A percentile compares a stretch with the other conserved stretches of the same genome.
phyloP scores from a whole-genome alignment of 2,888 invertebrate genomes.

The Ligdia adustata region DNA sequence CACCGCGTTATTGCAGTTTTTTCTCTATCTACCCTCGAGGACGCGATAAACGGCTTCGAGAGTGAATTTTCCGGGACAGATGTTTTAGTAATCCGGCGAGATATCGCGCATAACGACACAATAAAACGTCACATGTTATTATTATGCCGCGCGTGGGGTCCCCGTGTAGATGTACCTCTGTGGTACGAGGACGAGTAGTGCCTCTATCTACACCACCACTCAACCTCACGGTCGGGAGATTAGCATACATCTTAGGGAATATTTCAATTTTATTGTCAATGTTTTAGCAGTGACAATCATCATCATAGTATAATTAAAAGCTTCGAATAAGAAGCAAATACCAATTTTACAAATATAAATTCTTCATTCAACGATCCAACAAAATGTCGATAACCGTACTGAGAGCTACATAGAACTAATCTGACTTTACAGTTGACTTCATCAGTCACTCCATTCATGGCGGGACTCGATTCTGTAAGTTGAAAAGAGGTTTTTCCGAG shows the following conservation, averaged over 20 bases:
- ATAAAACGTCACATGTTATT: slow-evolving; percentile 74
- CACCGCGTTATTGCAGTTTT: slow-evolving; percentile 82
- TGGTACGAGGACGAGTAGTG: too few relatives aligned
- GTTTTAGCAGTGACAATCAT: too few relatives aligned
- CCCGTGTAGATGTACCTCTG: slow-evolving; percentile 16
- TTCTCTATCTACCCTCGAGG: slow-evolving; percentile 78
- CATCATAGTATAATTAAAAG: too few relatives aligned
- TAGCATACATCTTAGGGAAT: too few relatives aligned
- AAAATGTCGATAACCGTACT: background rate
- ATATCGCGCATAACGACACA: slow-evolving; percentile 53
- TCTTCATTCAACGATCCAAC: too few relatives aligned
- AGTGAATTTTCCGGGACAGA: slow-evolving; percentile 83
- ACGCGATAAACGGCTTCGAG: slow-evolving; percentile 69
- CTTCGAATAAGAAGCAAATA: too few relatives aligned
- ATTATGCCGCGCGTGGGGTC: slow-evolving; percentile 45
- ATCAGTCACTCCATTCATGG: slow-evolving; percentile 45
- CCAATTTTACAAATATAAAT: too few relatives aligned
- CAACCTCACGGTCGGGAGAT: too few relatives aligned
- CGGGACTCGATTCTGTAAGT: slow-evolving; percentile 42
- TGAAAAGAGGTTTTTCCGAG: slow-evolving; percentile 48
- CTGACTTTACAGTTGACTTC: slow-evolving; percentile 40
- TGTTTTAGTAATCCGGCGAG: slow-evolving; percentile 74
- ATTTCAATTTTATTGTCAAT: too few relatives aligned
- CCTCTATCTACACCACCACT: too few relatives aligned
- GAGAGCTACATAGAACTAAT: slow-evolving; percentile 7